Evolutionary conservation across 2,113 vertebrate genomes (phyloP), one percentile per base, ranked within the genome.

Genomic region (Ondatra zibethicus): DNA sequence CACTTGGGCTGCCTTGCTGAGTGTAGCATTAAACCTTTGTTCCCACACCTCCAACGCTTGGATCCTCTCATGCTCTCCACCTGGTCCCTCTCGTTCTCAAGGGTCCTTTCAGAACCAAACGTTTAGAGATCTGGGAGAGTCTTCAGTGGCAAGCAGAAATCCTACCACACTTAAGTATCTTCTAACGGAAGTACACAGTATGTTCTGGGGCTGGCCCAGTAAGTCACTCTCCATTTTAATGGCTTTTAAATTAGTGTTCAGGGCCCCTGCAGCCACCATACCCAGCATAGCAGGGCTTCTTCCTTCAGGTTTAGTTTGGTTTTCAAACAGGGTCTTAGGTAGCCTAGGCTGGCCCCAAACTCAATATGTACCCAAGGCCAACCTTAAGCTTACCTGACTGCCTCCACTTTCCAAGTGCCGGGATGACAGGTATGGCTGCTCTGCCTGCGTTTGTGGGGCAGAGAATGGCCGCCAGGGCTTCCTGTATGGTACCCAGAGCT

Each of bases 11-110:
- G 63, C 89, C 27, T 58, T n/a, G 29, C 52, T 90, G 78, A 25
- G 10, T 85, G 23, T 2, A 45, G 72, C 70, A 96, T 96, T 97
- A 82, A 70, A 85, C 17, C 42, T 47, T 47, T 36, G 14, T 66
- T 68, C 63, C 47, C 10, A 36, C 4, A 29, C 61, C 31, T 47
- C 14, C 1, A 39, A 17, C 0, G 4, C 82, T 61, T 31, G 58
- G 58, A 39, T 47, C 81, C 63, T 27, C 25, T 77, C 42, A 3
- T 47, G 75, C 25, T 16, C 68, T 29, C 75, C 25, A 16, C 42
- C 25, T 47, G 42, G 11, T 3, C 72, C 25, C 19, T 4, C 16
- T 84, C n/a, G 7, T 27, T 25, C 42, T 66, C n/a, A 31, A 33
- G 42, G 17, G 3, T 36, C 31, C 5, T 47, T 12, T 86, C 27